A percentile compares a stretch with the other conserved stretches of the same genome.
These are phyloP conservation scores for Mycteria americana DNA, from an alignment of 2,797 vertebrate genomes.

Conservation along the genomic window DNA sequence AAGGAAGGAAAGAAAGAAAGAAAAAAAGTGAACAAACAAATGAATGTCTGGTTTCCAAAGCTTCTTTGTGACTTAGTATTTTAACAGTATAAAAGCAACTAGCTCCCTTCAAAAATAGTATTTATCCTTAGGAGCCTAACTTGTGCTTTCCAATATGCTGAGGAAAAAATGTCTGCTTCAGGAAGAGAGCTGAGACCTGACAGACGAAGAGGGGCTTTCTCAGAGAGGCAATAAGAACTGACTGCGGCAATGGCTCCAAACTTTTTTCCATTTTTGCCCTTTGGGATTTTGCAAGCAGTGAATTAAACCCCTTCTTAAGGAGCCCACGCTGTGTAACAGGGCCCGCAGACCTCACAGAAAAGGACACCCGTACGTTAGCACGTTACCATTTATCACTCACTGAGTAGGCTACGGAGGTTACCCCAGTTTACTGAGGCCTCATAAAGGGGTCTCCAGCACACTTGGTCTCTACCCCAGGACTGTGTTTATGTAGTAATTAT, in stretches of 20 bases:
- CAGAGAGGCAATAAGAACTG: not conserved
- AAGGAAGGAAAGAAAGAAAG: no score
- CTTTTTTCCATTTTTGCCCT: not conserved
- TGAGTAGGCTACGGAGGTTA: not conserved
- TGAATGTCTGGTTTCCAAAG: not conserved
- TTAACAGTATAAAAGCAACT: not conserved
- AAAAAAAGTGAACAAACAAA: not conserved
- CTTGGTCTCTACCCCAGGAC: conserved; percentile 35
- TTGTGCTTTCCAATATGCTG: not conserved
- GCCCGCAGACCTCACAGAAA: conserved; percentile 57
- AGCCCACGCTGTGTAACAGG: not conserved
- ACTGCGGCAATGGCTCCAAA: not conserved
- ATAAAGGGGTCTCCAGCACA: conserved; percentile 1
- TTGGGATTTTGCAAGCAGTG: not conserved
- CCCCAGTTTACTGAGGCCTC: conserved; percentile 30
- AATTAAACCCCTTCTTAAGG: not conserved
- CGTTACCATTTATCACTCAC: conserved; percentile 41
- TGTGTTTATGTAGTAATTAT: conserved; percentile 70
- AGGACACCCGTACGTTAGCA: not conserved
- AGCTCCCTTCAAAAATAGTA: not conserved
- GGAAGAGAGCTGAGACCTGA: not conserved
- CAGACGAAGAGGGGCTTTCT: not conserved
- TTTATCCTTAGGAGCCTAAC: not conserved
- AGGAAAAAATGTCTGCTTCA: not conserved
- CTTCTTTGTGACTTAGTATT: not conserved